Percentiles rank a stretch among this genome's conserved stretches.
These are phyloP conservation scores for Sylvia borin DNA, from an alignment of 2,797 vertebrate genomes.

Conservation along the genomic window DNA sequence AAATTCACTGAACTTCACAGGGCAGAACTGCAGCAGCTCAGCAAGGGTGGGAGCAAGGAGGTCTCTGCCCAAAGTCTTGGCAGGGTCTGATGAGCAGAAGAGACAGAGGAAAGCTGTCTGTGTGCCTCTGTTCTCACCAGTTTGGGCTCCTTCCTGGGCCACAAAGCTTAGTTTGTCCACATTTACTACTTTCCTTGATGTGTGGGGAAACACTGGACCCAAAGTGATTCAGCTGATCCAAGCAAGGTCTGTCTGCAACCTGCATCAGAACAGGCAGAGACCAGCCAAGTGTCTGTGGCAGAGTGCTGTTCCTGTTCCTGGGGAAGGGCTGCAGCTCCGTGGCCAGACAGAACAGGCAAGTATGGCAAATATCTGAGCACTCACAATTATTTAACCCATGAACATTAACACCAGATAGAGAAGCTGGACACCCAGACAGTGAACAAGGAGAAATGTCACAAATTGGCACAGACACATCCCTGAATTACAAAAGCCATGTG, in stretches of 20 bases:
- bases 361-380: fast-evolving
- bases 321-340: neutral
- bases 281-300: neutral
- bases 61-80: neutral
- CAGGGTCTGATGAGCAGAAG: neutral
- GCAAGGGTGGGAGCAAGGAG: neutral
- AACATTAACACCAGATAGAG: fast-evolving
- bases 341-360: neutral
- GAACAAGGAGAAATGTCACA: neutral
- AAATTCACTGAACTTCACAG: neutral
- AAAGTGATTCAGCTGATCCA: neutral
- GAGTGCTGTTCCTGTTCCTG: neutral
- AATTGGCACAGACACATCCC: neutral
- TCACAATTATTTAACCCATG: fast-evolving
- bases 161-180: neutral
- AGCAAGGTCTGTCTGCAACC: neutral
- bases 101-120: neutral
- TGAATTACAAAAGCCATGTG: neutral
- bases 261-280: fast-evolving
- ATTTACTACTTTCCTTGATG: neutral
- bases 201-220: neutral
- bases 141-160: neutral
- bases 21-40: neutral
- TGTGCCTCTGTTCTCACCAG: neutral
- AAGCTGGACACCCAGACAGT: too few species aligned